Evolutionary conservation across 2,113 vertebrate genomes (phyloP).

Genomic region (Seriola aureovittata): DNA sequence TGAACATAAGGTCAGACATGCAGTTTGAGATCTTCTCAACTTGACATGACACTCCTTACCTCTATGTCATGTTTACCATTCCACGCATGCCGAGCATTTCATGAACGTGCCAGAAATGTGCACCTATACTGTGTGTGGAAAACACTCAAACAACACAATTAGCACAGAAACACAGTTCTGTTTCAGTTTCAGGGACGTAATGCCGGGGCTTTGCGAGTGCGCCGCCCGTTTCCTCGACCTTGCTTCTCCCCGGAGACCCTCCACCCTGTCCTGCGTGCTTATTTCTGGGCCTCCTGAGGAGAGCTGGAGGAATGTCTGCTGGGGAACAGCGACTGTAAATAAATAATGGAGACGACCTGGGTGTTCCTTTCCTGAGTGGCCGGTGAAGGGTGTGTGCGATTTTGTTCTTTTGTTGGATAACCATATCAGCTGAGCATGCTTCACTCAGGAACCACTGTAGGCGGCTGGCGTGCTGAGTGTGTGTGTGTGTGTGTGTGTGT

Average conservation of each 20-base stretch:
- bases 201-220: conserved; percentile 18
- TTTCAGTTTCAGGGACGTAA: conserved; percentile 22
- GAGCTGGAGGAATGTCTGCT: conserved; percentile 70
- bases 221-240: conserved; percentile 36
- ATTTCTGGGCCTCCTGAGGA: conserved; percentile 74
- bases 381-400: conserved; percentile 68
- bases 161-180: conserved; percentile 18
- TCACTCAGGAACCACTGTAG: conserved; percentile 42
- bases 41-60: conserved; percentile 13
- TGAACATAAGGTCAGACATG: conserved; percentile 20
- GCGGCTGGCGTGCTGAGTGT: conserved; percentile 11
- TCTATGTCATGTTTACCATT: conserved; percentile 45
- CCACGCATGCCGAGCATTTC: conserved; percentile 44
- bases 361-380: conserved; percentile 82
- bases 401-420: conserved; percentile 58
- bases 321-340: conserved; percentile 72
- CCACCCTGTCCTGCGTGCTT: conserved; percentile 71
- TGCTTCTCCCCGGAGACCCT: conserved; percentile 55
- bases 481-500: background rate
- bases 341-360: conserved; percentile 81
- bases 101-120: conserved; percentile 14
- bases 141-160: conserved; percentile 10
- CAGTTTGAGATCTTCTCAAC: conserved; percentile 31
- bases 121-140: conserved; percentile 18
- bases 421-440: conserved; percentile 44